Evolutionary conservation across 2,113 vertebrate species (phyloP), one percentile per base, ranked within the genome.

Genomic region (Rhinopithecus roxellana): DNA sequence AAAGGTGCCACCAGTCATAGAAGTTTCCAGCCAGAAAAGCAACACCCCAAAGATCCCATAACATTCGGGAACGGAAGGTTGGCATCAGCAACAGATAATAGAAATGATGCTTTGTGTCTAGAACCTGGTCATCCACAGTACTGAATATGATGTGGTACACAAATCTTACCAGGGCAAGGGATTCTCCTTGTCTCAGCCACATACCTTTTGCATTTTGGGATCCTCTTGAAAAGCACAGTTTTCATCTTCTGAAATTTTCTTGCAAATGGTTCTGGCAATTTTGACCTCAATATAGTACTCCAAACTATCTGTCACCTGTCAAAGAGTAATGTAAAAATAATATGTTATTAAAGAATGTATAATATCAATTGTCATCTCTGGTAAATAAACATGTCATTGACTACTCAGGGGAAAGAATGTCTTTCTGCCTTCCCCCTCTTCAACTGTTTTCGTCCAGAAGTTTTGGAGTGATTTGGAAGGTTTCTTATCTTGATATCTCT

Each of bases 251-350:
- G 74, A 43, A 96, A 7, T 50, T 95, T 98, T 98, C 94, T 93
- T 97, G 95, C 98, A 98, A 84, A 95, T 95, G 40, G 97, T 98
- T 78, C 98, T 69, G 17, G 75, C 96, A 95, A 98, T 96, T 89
- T 96, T 77, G 87, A 93, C 95, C 93, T 98, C 61, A 61, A 98
- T 50, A 45, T 96, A 94, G 94, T 98, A 98, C 45, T 98, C 95
- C 92, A 98, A 92, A 78, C 98, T 96, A 22, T 95, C 97, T 25
- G 97, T 96, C 38, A 97, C 11, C 97, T 98, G 80, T 61, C 64
- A 50, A 55, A 11, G 23, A 95, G 67, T 38, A 70, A 85, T 79
- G 69, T 48, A 70, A 95, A 61, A 93, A 8, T 81, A 59, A 92
- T 43, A 77, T 38, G 22, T 55, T 30, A 52, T 69, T 3, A 74